Evolutionary conservation across 2,797 vertebrate genomes (phyloP), one percentile per base, ranked within the genome.

Genomic region (Cuniculus paca): DNA sequence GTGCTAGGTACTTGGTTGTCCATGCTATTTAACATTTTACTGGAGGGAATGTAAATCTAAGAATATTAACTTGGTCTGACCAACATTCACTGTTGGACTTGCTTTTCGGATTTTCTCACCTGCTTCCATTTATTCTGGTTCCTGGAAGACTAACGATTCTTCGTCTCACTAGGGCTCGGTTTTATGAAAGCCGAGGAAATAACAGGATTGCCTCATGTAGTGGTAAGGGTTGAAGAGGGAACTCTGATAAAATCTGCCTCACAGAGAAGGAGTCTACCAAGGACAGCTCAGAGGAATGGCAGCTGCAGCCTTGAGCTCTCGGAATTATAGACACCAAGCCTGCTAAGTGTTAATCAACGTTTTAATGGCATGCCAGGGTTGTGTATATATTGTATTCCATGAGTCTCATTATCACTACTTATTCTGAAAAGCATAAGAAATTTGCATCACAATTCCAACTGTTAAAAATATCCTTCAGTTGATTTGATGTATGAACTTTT

Each of bases 401-500:
- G 54, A 84, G 10, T 56, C 12, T 88, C 1, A 6, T 83, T 94
- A 58, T 81, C 48, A 56, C 3, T 74, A 52, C 81, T 77, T 19
- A 58, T 2, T 86, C 19, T 61, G 68, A 90, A 89, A 97, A 36
- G 54, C 56, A 22, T 74, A 92, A 70, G 77, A 88, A 88, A 92
- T 97, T 95, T 96, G 90, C 93, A 95, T 96, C 74, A 91, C 93
- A 82, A 94, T 96, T 88, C 48, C 4, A 45, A 68, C 12, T 2
- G 61, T 90, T 78, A 97, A 95, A 98, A 98, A 97, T 92, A 94
- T 82, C 83, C 50, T 95, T 88, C 80, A 83, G 96, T 98, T 97
- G 80, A 92, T 96, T 96, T 87, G 93, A 91, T 96, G 92, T 97
- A 89, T 97, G 95, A 97, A 96, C 90, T 97, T 98, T 97, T 95